Evolutionary conservation across 2,797 vertebrate species (phyloP), one percentile per base, ranked within the genome.

Genomic region (Ptychobarbus kaznakovi): DNA sequence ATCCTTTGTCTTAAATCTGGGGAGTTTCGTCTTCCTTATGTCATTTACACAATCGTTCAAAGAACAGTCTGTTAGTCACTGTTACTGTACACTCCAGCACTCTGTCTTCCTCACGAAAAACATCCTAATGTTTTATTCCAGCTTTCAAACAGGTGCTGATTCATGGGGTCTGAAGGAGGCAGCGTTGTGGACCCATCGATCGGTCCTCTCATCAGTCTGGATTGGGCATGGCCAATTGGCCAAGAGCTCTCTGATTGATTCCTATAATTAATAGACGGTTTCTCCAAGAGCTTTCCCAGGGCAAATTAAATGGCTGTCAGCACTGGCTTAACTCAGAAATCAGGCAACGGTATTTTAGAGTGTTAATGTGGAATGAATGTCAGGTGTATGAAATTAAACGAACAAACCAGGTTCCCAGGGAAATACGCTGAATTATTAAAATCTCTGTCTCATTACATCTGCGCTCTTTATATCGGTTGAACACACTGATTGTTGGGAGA

Each of bases 361-460:
- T 25, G 80, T 87, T 87, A 88, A 86, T 88, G 85, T 86, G 82
- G 82, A 85, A 78, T 84, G 87, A 88, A 77, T 86, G 88, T 84
- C 83, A 81, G 79, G 79, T 86, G 73, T 86, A 68, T 76, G 81
- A 86, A 88, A 88, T 84, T 87, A 88, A 86, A 82, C 38, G 80
- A 90, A 88, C 86, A 85, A 89, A 85, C 73, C 69, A 81, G 83
- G 77, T 81, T 78, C 86, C 77, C 88, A 78, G 89, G 88, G 90
- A 89, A 89, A 89, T 89, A 86, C 65, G 66, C 51, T 82, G 75
- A 86, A 77, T 91, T 89, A 89, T 89, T 89, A 90, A 89, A 88
- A 89, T 86, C 83, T 53, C 72, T 84, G 83, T 88, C 87, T 88
- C 87, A 40, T 86, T 82, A 88, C 51, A 80, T 86, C 78, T 53